Percentiles rank a stretch among this genome's conserved stretches.
Evolutionary conservation across 1,140 invertebrate genomes (phyloP).

Genomic region (Mya arenaria): DNA sequence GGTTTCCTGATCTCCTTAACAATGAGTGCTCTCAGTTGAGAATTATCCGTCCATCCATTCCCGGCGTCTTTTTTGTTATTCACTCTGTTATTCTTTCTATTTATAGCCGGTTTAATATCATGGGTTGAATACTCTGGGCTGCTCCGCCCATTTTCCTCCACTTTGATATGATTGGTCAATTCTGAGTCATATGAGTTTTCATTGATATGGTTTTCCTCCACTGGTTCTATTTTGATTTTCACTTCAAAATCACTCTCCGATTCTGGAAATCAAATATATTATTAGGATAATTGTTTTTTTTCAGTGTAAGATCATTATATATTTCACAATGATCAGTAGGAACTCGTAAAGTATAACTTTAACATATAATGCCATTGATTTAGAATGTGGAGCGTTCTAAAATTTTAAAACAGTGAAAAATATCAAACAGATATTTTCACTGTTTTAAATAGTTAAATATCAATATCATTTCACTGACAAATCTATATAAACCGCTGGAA

Average conservation of each 20-base stretch:
- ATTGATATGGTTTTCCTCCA: conserved; percentile 24
- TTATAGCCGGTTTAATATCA: conserved; percentile 30
- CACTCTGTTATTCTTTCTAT: conserved; percentile 34
- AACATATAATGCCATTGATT: too few species aligned
- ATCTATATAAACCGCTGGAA: too few species aligned
- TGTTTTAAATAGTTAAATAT: too few species aligned
- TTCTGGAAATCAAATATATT: conserved; percentile 13
- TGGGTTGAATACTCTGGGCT: conserved; percentile 24
- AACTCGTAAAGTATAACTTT: too few species aligned
- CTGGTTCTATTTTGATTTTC: conserved; percentile 20
- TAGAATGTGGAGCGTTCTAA: too few species aligned
- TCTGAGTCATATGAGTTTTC: conserved; percentile 3
- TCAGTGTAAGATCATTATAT: too few species aligned
- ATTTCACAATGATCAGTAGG: too few species aligned
- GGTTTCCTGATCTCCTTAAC: conserved; percentile 47
- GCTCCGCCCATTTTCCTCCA: conserved; percentile 28
- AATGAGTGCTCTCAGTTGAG: conserved; percentile 19
- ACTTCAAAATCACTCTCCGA: background rate
- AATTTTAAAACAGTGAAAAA: too few species aligned
- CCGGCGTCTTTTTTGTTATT: conserved; percentile 42
- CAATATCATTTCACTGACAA: too few species aligned
- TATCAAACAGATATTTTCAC: too few species aligned
- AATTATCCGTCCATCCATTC: conserved; percentile 39
- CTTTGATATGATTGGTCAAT: conserved; percentile 30
- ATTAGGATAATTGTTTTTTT: too few species aligned